Percentiles rank a stretch among this genome's conserved stretches.
Evolutionary conservation across 2,113 vertebrate genomes (phyloP).

Genomic region (Cinclus cinclus): DNA sequence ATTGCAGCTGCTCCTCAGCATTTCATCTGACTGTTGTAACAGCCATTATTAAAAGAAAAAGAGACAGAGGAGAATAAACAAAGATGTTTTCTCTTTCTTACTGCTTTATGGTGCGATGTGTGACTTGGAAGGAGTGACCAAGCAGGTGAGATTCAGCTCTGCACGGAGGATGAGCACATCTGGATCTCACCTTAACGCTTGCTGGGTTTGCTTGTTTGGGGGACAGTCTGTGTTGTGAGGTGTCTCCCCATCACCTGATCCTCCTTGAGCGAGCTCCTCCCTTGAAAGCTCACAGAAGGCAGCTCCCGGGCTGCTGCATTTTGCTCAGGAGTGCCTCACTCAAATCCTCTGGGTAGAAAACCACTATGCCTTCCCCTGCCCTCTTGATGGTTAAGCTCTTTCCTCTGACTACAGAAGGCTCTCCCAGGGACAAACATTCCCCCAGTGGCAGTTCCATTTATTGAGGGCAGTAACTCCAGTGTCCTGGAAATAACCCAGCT

Average conservation of each 20-base stretch:
- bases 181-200: background rate
- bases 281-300: background rate
- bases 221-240: background rate
- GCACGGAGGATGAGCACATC: background rate
- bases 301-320: background rate
- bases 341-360: background rate
- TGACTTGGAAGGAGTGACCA: fast-evolving
- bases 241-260: background rate
- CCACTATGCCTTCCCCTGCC: background rate
- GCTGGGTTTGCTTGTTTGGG: background rate
- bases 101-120: background rate
- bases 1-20: background rate
- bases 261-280: fast-evolving
- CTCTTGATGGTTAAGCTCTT: background rate
- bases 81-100: background rate
- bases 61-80: background rate
- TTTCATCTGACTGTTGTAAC: background rate
- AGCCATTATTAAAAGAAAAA: background rate
- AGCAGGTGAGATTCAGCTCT: background rate
- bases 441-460: background rate
- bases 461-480: background rate
- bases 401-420: background rate
- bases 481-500: background rate
- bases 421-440: background rate
- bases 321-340: background rate